A percentile compares a stretch with the other conserved stretches of the same genome.
Evolutionary conservation across 2,113 vertebrate genomes (phyloP).

Genomic region (Cacatua alba): DNA sequence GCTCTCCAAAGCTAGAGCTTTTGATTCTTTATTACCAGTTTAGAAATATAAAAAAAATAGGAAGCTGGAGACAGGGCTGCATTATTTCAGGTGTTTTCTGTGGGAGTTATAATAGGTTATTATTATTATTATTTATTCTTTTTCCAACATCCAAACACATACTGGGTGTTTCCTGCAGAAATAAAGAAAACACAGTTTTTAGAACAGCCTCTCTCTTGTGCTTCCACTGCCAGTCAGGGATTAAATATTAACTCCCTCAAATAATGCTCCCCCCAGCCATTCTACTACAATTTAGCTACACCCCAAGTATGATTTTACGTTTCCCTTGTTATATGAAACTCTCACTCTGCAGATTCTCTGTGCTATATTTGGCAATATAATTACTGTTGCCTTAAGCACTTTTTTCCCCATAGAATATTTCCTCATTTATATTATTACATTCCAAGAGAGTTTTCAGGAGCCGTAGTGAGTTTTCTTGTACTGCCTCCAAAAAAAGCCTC

Average conservation of each 20-base stretch:
- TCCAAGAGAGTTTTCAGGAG: conserved; percentile 52
- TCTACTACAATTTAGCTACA: conserved; percentile 38
- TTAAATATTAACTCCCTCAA: conserved; percentile 28
- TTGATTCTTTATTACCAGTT: neutral
- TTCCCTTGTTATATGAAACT: conserved; percentile 42
- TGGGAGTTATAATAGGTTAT: neutral
- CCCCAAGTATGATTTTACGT: conserved; percentile 44
- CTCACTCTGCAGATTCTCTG: conserved; percentile 42
- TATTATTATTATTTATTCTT: neutral
- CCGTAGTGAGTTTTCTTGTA: neutral
- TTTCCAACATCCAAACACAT: neutral
- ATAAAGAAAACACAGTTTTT: neutral
- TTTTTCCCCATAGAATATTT: conserved; percentile 48
- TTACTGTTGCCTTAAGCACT: conserved; percentile 65
- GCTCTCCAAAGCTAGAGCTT: neutral
- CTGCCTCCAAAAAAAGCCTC: neutral
- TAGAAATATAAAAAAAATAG: neutral
- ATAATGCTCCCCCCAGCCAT: neutral
- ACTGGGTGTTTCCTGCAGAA: neutral
- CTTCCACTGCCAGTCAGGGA: neutral
- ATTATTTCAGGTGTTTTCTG: neutral
- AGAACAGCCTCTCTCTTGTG: neutral
- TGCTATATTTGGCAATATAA: conserved; percentile 69
- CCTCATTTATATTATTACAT: conserved; percentile 47
- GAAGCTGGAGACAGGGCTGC: neutral